phyloP scores from a whole-genome alignment of 2,888 invertebrate genomes.

The Lochmaea capreae region DNA sequence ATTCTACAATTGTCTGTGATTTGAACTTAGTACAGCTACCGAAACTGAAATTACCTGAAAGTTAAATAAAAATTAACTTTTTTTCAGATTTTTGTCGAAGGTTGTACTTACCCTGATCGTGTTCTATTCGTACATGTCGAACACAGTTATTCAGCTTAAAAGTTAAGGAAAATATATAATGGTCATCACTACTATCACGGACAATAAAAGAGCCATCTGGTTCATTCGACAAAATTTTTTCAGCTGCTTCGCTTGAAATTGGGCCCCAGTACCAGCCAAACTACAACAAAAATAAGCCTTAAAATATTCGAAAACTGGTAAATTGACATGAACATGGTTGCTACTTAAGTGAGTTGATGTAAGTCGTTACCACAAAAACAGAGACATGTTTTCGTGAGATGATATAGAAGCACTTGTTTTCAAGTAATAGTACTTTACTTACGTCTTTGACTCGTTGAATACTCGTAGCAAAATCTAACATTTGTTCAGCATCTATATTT shows the following conservation, averaged over 20 bases:
- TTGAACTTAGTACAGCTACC: conserved; percentile 95
- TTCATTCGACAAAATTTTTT: conserved; percentile 90
- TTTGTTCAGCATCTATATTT: conserved; percentile 56
- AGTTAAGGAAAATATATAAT: conserved; percentile 93
- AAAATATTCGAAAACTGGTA: background rate
- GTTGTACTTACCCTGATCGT: conserved; percentile 83
- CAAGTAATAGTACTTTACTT: conserved; percentile 63
- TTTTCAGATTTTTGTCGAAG: too few relatives aligned
- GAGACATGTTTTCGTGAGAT: too few relatives aligned
- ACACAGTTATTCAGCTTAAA: conserved; percentile 92
- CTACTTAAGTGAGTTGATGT: too few relatives aligned
- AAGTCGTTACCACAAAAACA: too few relatives aligned
- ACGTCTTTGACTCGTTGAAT: conserved; percentile 95
- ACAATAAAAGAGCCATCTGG: conserved; percentile 95
- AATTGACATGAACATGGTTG: too few relatives aligned
- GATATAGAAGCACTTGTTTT: too few relatives aligned
- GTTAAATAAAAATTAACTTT: conserved; percentile 7
- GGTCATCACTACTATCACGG: conserved; percentile 93
- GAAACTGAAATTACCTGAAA: conserved; percentile 93
- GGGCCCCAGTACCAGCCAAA: conserved; percentile 98
- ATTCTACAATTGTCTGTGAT: conserved; percentile 93
- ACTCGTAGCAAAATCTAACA: conserved; percentile 88
- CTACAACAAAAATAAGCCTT: conserved; percentile 66
- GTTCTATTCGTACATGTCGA: conserved; percentile 92
- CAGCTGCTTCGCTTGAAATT: conserved; percentile 89